phyloP scores from a whole-genome alignment of 2,888 invertebrate species.

The Phyllotreta cruciferae region DNA sequence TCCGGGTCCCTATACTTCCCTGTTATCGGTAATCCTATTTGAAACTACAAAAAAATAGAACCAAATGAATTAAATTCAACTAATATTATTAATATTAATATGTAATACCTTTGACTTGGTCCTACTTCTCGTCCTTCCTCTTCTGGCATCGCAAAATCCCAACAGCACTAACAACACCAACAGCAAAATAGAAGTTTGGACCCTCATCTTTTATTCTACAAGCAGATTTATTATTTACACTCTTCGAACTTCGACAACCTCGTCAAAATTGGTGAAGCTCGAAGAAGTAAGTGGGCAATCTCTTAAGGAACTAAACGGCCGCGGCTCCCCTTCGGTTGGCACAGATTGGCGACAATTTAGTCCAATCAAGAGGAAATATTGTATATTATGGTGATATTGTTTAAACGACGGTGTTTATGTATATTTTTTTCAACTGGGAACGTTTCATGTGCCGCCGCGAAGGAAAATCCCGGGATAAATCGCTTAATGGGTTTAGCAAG shows the following conservation, averaged over 20 bases:
- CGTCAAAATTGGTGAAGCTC: constrained; percentile 23
- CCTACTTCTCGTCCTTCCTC: constrained; percentile 75
- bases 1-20: constrained; percentile 90
- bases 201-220: constrained; percentile 47
- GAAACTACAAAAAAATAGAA: constrained; percentile 64
- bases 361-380: constrained; percentile 38
- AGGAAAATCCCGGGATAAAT: constrained; percentile 3
- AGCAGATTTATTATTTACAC: not conserved
- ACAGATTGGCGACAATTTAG: constrained; percentile 45
- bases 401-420: constrained; percentile 32
- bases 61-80: not conserved
- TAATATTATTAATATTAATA: not conserved
- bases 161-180: constrained; percentile 43
- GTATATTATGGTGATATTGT: constrained; percentile 23
- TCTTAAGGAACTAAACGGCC: constrained; percentile 8
- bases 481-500: not conserved
- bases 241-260: not conserved
- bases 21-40: constrained; percentile 86
- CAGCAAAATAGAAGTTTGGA: constrained; percentile 39
- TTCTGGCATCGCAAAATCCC: constrained; percentile 62
- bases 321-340: constrained; percentile 30
- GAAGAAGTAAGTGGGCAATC: constrained; percentile 30
- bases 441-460: constrained; percentile 3
- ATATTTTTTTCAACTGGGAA: constrained; percentile 27
- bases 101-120: constrained; percentile 76